Base-by-base conservation (phyloP, 2,888 invertebrate genomes). In the Pogonocherus hispidulus region DNA sequence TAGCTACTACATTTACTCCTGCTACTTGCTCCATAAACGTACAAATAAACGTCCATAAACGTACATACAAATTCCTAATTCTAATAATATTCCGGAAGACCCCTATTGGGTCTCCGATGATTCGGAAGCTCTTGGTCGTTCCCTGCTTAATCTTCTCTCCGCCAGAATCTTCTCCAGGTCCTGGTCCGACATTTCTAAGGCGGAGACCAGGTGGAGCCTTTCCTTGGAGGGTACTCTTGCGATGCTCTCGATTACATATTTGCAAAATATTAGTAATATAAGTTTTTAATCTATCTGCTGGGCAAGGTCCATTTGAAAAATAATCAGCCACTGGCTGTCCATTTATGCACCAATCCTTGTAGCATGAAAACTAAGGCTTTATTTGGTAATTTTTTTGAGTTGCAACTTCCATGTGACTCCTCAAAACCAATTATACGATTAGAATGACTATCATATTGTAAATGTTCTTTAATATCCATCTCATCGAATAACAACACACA, bases 271-370 rank as follows among this genome's bases (percentile, higher is more conserved):
- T 56, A 18, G 35, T 11, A n/a, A 71, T 27, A n/a, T 62, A 66
- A 5, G 9, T 18, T 22, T 19, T 9, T 20, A 73, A 64, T 8
- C 20, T 27, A 3, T 22, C 22, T 1, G 70, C 23, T 16, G 32
- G 37, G 22, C 70, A 72, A 47, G n/a, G n/a, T 11, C 22, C 6
- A 41, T 37, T 56, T n/a, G 44, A 69, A 71, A 75, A 75, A 64
- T 74, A 75, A 63, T 65, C 73, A 3, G 73, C 71, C 1, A 77
- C 67, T 19, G 76, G 70, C 47, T 76, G 74, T 76, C 72, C 77
- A 76, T 8, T 55, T 49, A 20, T n/a, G 35, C 14, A 11, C 8
- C 44, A 66, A 32, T 9, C 60, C 66, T 32, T 57, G 37, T 3
- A 63, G 62, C 73, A 73, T 74, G 63, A 75, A 75, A 3, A 72